Conservation (phyloP, 2,888 invertebrate species). For the Cephus runcator region DNA sequence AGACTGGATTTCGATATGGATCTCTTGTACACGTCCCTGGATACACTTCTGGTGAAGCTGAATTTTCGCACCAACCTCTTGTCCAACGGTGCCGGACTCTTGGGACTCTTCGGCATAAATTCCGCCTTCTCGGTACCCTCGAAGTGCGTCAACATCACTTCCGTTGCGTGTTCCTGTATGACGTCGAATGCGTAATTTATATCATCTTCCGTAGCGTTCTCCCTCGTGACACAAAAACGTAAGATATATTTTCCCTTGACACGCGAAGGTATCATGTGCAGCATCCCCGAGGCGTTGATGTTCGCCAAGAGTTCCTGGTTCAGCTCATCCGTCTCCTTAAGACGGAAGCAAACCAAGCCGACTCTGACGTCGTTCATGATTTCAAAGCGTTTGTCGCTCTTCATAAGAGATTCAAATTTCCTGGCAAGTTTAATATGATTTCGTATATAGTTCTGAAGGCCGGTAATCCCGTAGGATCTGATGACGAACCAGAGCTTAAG, state of each 20-base stretch:
- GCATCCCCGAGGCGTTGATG: slow-evolving; percentile 84
- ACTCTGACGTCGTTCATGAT: slow-evolving; percentile 79
- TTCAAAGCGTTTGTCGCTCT: slow-evolving; percentile 78
- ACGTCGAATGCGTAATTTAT: slow-evolving; percentile 76
- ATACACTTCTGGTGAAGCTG: slow-evolving; percentile 71
- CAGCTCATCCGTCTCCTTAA: slow-evolving; percentile 76
- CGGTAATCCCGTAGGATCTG: slow-evolving; percentile 82
- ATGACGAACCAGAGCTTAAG: slow-evolving; percentile 91
- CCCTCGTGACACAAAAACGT: slow-evolving; percentile 84
- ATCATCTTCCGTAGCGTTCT: slow-evolving; percentile 80
- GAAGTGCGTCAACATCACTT: slow-evolving; percentile 66
- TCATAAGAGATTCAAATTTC: slow-evolving; percentile 77
- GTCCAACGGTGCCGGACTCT: slow-evolving; percentile 66
- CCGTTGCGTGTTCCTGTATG: slow-evolving; percentile 72
- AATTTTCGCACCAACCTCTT: slow-evolving; percentile 69
- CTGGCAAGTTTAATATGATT: slow-evolving; percentile 84
- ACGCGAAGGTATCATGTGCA: slow-evolving; percentile 88
- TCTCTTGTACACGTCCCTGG: slow-evolving; percentile 68
- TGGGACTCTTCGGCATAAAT: slow-evolving; percentile 59
- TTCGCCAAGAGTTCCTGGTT: slow-evolving; percentile 82
- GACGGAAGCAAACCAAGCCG: slow-evolving; percentile 83
- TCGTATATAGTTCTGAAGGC: slow-evolving; percentile 85
- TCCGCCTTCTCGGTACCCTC: slow-evolving; percentile 62
- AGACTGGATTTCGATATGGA: slow-evolving; percentile 68
- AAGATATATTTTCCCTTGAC: slow-evolving; percentile 80